A percentile compares a stretch with the other conserved stretches of the same genome.
phyloP scores from a whole-genome alignment of 2,797 vertebrate genomes.

The Sebastes elongatus region DNA sequence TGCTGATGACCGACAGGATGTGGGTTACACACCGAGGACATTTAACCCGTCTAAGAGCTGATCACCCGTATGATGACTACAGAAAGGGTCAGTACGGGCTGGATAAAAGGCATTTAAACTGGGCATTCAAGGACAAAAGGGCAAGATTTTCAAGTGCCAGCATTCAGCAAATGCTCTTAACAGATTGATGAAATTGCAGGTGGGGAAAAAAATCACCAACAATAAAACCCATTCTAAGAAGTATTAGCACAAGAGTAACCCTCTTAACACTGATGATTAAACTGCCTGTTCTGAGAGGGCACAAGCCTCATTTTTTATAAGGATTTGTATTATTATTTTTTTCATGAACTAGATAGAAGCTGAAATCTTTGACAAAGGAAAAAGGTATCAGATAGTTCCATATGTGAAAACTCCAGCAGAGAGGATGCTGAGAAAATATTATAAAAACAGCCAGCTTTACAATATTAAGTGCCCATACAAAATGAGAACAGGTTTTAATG shows the following conservation, averaged over 20 bases:
- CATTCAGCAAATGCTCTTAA: conserved; percentile 22
- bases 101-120: neutral
- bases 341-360: neutral
- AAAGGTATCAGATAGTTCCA: neutral
- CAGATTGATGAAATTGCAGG: conserved; percentile 18
- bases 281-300: neutral
- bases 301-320: neutral
- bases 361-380: neutral
- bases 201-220: conserved; percentile 13
- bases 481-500: neutral
- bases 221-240: conserved; percentile 34
- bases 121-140: neutral
- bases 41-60: neutral
- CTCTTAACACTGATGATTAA: conserved; percentile 37
- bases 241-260: conserved; percentile 32
- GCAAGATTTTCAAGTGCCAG: conserved; percentile 1
- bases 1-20: neutral
- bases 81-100: neutral
- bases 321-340: neutral
- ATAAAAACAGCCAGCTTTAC: neutral
- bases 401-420: neutral
- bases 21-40: neutral
- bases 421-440: neutral
- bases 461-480: neutral
- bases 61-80: neutral